Percentiles rank a stretch among this genome's conserved stretches.
Conservation (phyloP, 2,113 vertebrate genomes). For the Herpetotheres cachinnans region DNA sequence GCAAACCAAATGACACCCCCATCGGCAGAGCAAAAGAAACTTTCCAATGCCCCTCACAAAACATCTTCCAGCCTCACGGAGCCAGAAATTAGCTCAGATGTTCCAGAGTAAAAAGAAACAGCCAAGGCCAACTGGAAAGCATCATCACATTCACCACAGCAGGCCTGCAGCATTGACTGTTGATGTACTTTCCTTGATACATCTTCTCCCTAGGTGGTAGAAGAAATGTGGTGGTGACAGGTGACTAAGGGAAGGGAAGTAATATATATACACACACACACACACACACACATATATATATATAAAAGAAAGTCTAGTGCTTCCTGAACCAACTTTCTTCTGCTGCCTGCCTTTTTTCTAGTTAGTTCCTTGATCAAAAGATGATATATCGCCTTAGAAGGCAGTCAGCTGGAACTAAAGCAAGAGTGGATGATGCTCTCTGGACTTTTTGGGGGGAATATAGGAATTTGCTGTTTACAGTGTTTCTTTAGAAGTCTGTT, state of each 20-base stretch:
- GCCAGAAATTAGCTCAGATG: conserved; percentile 6
- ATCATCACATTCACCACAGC: background rate
- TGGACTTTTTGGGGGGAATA: background rate
- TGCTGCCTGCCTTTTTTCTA: background rate
- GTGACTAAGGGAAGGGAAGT: conserved; percentile 36
- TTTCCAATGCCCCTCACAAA: background rate
- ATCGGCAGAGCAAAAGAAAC: background rate
- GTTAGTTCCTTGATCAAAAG: background rate
- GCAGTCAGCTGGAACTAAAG: background rate
- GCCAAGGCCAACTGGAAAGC: conserved; percentile 9
- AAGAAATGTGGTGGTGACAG: conserved; percentile 15
- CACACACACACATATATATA: too few relatives aligned
- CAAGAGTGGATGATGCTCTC: background rate
- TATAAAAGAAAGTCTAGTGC: background rate
- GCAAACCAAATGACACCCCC: background rate
- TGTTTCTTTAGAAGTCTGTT: background rate
- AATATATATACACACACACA: background rate
- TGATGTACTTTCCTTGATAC: background rate
- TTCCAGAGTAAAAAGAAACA: conserved; percentile 2
- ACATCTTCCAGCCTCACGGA: conserved; percentile 7
- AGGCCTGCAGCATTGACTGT: background rate
- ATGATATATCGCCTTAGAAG: background rate
- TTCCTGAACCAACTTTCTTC: background rate
- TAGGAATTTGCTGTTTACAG: background rate
- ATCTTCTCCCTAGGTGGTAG: conserved; percentile 15